Evolutionary conservation across 2,113 vertebrate genomes (phyloP), one percentile per base, ranked within the genome.

Genomic region (Myrmophylax atrothorax): DNA sequence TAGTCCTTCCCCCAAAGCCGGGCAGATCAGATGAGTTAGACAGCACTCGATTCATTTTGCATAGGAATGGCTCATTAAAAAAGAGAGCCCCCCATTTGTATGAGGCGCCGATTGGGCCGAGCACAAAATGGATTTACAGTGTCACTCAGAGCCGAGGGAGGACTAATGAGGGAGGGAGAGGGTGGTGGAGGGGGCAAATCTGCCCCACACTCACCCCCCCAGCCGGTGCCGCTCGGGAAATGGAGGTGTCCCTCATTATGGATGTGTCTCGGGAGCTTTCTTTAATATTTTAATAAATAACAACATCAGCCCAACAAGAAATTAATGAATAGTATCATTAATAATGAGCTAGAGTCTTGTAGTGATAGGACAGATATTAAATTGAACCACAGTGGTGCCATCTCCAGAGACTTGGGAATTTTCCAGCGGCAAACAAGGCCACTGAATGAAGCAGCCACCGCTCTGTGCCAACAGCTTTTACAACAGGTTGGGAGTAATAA

Each of bases 211-310:
- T 98, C 98, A 98, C 98, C 98, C 98, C 96, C 97, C 93, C 98
- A 94, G 96, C 97, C 90, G 87, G 93, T 72, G 77, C 7, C 4
- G 87, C 97, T 97, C 94, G 38, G 81, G 97, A 98, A 98, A 98
- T 96, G 97, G 98, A 99, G 98, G 98, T 98, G 98, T 98, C 98
- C 98, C 99, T 99, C 99, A 99, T 99, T 99, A 99, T 98, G 97
- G 96, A 98, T 98, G 98, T 98, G 98, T 99, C 99, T 98, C 99
- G 83, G 98, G 98, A 99, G 99, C 98, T 99, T 99, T 99, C 99
- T 99, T 99, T 99, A 99, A 99, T 99, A 99, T 99, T 99, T 99
- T 99, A 99, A 99, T 99, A 99, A 99, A 99, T 99, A 99, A 99
- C 98, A 98, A 98, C 99, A 99, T 99, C 99, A 98, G 99, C 99